These are phyloP conservation scores for Eolophus roseicapilla DNA, from an alignment of 2,113 vertebrate genomes.

Conservation along the genomic window DNA sequence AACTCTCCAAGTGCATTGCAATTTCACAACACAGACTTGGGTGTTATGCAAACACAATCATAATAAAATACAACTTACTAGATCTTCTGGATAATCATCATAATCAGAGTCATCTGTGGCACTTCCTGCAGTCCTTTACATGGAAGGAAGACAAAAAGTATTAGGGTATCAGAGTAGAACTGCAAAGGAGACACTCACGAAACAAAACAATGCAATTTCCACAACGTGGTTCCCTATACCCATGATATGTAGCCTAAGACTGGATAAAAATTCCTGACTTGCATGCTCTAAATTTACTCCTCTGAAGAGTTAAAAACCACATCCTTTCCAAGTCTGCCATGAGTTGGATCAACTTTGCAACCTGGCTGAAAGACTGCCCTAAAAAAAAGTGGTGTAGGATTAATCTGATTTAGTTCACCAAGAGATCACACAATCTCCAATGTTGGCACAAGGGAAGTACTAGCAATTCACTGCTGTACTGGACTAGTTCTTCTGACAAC, in stretches of 20 bases:
- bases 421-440: background rate
- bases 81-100: constrained; percentile 75
- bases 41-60: background rate
- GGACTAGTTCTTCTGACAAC: background rate
- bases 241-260: background rate
- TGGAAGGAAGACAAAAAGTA: background rate
- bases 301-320: background rate
- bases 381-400: background rate
- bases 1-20: background rate
- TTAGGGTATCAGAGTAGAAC: background rate
- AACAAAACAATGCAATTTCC: background rate
- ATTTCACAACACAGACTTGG: background rate
- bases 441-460: background rate
- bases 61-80: constrained; percentile 71
- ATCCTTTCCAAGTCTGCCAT: background rate
- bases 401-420: background rate
- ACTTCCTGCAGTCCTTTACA: constrained; percentile 72
- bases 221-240: background rate
- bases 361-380: background rate
- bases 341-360: background rate
- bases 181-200: background rate
- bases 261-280: background rate
- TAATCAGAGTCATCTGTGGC: constrained; percentile 77
- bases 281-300: background rate
- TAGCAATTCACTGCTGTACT: background rate